phyloP scores from a whole-genome alignment of 1,140 invertebrate species.

The Macrobrachium nipponense region DNA sequence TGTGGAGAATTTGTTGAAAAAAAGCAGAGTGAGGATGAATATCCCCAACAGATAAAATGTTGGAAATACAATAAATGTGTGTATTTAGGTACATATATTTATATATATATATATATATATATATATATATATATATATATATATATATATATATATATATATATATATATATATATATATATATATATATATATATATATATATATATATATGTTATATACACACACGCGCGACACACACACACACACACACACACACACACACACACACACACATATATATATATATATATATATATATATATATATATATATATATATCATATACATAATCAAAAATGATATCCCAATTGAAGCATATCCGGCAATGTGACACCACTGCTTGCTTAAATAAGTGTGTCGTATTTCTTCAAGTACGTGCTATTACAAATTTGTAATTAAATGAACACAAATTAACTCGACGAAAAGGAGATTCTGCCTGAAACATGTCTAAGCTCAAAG shows the following conservation, averaged over 20 bases:
- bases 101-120: not conserved
- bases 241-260: not conserved
- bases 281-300: conserved; percentile 18
- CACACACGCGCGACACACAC: not conserved
- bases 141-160: conserved; percentile 16
- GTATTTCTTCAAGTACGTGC: too few relatives aligned
- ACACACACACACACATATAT: not conserved
- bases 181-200: conserved; percentile 15
- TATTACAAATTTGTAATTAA: too few relatives aligned
- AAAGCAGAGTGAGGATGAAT: too few relatives aligned
- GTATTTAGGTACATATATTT: not conserved
- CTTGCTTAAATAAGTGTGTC: too few relatives aligned
- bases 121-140: conserved; percentile 20
- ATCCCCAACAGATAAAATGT: too few relatives aligned
- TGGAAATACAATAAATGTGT: not conserved
- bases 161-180: conserved; percentile 12
- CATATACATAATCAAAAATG: not conserved
- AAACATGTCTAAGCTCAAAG: too few relatives aligned
- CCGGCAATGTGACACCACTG: too few relatives aligned
- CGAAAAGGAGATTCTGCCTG: too few relatives aligned
- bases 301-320: conserved; percentile 12
- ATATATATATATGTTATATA: conserved; percentile 12
- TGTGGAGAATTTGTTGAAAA: too few relatives aligned
- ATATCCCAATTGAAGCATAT: too few relatives aligned
- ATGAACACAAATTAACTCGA: too few relatives aligned